phyloP scores from a whole-genome alignment of 2,797 vertebrate genomes.

The Rhynchotus rufescens region DNA sequence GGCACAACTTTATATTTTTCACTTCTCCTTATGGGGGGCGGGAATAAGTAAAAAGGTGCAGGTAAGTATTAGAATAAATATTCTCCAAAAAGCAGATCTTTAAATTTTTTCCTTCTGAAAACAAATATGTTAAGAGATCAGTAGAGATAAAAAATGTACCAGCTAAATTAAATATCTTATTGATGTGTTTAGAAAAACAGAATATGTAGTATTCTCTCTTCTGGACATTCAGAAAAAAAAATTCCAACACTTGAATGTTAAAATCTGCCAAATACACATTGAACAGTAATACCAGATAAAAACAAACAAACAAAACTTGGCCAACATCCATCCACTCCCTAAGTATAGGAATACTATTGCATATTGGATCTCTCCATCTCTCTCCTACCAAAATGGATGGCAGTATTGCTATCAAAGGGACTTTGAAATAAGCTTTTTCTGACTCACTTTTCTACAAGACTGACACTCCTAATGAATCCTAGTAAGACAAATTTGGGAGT shows the following conservation, averaged over 20 bases:
- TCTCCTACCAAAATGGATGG: background rate
- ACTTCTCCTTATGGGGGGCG: background rate
- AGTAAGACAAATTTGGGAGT: background rate
- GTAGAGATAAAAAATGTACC: background rate
- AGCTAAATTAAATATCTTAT: background rate
- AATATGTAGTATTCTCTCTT: background rate
- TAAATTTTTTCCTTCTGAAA: background rate
- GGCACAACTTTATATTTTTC: background rate
- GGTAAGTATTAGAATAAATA: background rate
- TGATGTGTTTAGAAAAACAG: background rate
- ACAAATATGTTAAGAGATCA: background rate
- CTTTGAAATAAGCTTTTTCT: background rate
- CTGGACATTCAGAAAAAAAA: background rate
- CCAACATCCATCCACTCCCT: background rate
- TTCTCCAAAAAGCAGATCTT: background rate
- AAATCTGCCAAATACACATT: background rate
- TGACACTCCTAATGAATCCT: background rate
- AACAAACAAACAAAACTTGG: background rate
- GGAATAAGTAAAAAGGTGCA: background rate
- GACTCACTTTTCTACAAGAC: background rate
- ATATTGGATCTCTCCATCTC: fast-evolving
- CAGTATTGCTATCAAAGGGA: background rate
- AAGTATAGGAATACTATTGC: background rate
- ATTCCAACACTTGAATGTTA: background rate
- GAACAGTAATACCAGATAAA: background rate